A percentile compares a stretch with the other conserved stretches of the same genome.
phyloP scores from a whole-genome alignment of 1,140 invertebrate genomes.

The Caligus rogercresseyi region DNA sequence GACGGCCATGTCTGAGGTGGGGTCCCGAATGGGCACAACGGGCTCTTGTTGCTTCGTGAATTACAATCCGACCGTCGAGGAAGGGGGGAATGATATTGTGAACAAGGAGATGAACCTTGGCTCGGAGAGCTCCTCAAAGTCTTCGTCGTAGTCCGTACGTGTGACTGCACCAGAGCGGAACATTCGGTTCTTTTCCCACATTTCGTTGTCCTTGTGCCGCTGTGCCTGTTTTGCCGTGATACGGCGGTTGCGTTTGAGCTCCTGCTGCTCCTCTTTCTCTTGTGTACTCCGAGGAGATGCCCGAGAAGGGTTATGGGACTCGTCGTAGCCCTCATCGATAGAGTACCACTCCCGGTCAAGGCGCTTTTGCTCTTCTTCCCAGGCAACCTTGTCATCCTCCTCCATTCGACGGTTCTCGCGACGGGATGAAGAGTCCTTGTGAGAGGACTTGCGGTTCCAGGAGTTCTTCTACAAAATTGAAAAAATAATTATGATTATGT shows the following conservation, averaged over 20 bases:
- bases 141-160: constrained; percentile 55
- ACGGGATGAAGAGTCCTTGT: constrained; percentile 31
- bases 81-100: constrained; percentile 98
- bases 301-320: constrained; percentile 76
- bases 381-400: constrained; percentile 39
- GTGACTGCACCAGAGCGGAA: constrained; percentile 63
- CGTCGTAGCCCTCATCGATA: constrained; percentile 81
- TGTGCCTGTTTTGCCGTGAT: constrained; percentile 85
- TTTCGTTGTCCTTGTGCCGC: constrained; percentile 87
- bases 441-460: constrained; percentile 45
- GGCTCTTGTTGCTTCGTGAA: constrained; percentile 98
- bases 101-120: constrained; percentile 82
- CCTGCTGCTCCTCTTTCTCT: constrained; percentile 78
- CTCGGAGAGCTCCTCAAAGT: constrained; percentile 78
- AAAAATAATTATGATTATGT: too few relatives aligned
- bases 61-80: constrained; percentile 89
- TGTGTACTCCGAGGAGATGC: constrained; percentile 73
- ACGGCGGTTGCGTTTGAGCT: constrained; percentile 59
- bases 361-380: constrained; percentile 82
- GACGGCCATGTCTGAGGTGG: constrained; percentile 92
- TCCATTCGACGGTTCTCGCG: constrained; percentile 25
- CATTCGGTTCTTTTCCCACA: constrained; percentile 98
- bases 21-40: constrained; percentile 79
- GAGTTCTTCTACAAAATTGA: constrained; percentile 43
- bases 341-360: constrained; percentile 93